phyloP scores from a whole-genome alignment of 2,797 vertebrate genomes.

The Syndactyla subalaris region DNA sequence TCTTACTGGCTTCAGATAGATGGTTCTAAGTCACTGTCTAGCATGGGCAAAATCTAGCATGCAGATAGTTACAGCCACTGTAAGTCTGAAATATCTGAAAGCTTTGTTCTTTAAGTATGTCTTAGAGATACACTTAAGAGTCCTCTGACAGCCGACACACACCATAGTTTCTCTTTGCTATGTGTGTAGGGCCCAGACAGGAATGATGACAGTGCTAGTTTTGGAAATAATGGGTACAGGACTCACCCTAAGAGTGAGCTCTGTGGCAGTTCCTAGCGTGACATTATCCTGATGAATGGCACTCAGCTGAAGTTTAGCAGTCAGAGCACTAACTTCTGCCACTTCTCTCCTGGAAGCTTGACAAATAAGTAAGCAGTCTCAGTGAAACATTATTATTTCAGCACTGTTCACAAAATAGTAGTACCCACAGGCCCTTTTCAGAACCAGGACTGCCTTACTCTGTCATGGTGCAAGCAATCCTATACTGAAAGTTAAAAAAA shows the following conservation, averaged over 20 bases:
- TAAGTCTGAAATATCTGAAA: not conserved
- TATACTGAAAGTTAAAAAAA: not conserved
- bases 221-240: not conserved
- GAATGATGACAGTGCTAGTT: not conserved
- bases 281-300: not conserved
- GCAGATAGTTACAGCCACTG: not conserved
- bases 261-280: not conserved
- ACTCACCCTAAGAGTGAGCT: not conserved
- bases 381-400: slow-evolving; percentile 28
- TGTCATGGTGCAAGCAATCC: not conserved
- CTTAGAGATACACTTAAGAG: not conserved
- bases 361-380: slow-evolving; percentile 35
- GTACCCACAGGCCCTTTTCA: not conserved
- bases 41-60: not conserved
- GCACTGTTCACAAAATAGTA: not conserved
- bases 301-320: not conserved
- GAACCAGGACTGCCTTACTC: not conserved
- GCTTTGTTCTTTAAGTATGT: not conserved
- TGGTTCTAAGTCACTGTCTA: not conserved
- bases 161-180: not conserved
- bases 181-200: not conserved
- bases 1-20: not conserved
- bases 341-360: not conserved
- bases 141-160: not conserved
- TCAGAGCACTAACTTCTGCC: not conserved